Conservation (phyloP, 2,888 invertebrate species). For the Pterostichus niger region DNA sequence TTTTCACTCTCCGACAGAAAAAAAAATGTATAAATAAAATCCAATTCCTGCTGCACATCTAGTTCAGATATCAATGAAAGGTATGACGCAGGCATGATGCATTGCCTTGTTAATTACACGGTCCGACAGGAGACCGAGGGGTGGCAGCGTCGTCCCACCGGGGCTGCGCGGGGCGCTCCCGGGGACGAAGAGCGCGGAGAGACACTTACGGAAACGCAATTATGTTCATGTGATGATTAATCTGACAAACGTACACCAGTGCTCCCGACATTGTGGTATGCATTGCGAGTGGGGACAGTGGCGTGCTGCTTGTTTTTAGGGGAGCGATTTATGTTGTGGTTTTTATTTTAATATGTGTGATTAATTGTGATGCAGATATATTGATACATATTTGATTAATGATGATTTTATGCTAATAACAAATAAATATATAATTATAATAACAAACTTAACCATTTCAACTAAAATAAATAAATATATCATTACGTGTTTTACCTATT, state of each 20-base stretch:
- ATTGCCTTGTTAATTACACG: conserved; percentile 74
- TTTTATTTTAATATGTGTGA: conserved; percentile 25
- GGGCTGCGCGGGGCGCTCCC: background rate
- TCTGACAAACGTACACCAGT: conserved; percentile 69
- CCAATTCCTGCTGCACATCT: conserved; percentile 41
- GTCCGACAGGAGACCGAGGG: conserved; percentile 70
- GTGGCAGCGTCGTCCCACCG: conserved; percentile 32
- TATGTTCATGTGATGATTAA: conserved; percentile 75
- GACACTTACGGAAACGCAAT: conserved; percentile 75
- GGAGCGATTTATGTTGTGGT: conserved; percentile 30
- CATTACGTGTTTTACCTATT: too few relatives aligned
- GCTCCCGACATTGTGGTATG: conserved; percentile 67
- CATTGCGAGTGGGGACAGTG: conserved; percentile 71
- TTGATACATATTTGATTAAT: background rate
- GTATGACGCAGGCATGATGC: conserved; percentile 73
- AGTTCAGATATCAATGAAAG: conserved; percentile 68
- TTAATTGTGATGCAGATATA: conserved; percentile 19
- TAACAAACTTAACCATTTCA: too few relatives aligned
- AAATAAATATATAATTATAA: too few relatives aligned
- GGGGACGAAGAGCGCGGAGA: conserved; percentile 16
- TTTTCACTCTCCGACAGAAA: conserved; percentile 60
- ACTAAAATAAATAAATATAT: too few relatives aligned
- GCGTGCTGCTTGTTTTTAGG: conserved; percentile 61
- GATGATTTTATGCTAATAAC: background rate
- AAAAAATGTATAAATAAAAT: conserved; percentile 62